Evolutionary conservation across 2,113 vertebrate species (phyloP).

Genomic region (Coturnix japonica): DNA sequence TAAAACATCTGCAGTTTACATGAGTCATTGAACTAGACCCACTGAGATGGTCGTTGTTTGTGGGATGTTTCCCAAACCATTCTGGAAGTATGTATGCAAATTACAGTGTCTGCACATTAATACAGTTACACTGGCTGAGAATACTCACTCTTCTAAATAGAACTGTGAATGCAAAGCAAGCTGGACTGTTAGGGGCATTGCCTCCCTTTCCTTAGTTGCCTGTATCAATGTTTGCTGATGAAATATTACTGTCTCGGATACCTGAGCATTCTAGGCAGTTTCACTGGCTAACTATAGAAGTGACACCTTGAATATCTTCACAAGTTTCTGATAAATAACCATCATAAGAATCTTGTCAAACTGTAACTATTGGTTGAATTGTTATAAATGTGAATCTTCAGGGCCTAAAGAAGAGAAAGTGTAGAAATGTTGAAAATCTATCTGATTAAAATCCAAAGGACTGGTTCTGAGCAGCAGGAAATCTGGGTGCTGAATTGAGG

Average conservation of each 20-base stretch:
- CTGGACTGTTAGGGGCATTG: neutral
- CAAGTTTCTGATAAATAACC: neutral
- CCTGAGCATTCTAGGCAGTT: neutral
- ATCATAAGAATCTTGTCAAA: neutral
- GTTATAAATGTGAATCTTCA: neutral
- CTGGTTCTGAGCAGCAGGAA: neutral
- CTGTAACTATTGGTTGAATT: neutral
- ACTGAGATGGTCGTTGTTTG: neutral
- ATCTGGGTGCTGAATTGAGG: neutral
- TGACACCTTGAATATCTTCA: neutral
- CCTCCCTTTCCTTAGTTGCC: neutral
- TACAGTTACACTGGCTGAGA: neutral
- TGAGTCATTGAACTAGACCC: neutral
- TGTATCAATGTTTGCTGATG: neutral
- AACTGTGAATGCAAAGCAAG: conserved; percentile 20
- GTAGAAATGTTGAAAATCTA: neutral
- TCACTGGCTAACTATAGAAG: neutral
- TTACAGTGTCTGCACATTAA: conserved; percentile 26
- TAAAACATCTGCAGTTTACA: neutral
- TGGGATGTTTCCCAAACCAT: neutral
- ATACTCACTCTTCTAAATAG: conserved; percentile 22
- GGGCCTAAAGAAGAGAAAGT: neutral
- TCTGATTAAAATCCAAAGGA: neutral
- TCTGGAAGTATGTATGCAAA: conserved; percentile 13
- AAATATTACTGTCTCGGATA: neutral